Evolutionary conservation across 2,888 invertebrate species (phyloP), one percentile per base, ranked within the genome.

Genomic region (Furcula furcula): DNA sequence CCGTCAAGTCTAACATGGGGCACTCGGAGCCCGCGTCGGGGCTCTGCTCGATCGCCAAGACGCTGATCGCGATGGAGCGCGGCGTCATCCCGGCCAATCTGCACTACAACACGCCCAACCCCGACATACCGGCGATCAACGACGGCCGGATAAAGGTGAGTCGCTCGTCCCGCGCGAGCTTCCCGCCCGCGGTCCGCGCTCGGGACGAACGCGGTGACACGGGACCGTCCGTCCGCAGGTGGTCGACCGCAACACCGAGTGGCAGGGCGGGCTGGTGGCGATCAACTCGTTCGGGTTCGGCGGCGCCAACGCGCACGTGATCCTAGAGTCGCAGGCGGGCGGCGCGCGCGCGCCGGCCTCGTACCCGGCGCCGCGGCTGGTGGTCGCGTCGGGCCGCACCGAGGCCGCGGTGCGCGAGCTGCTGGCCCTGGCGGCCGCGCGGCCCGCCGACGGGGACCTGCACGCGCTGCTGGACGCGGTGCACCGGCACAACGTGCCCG

Each of bases 281-380:
- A 83, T 99, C 16, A 99, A 99, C 88, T 98, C 98, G 5, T 99
- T 99, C 80, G 99, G 99, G 10, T 99, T 99, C 84, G 99, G 99
- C 44, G 99, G 99, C 34, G 97, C 97, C 25, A 98, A 98, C 82
- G 97, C 96, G n/a, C 98, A 98, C 82, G 85, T 97, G 0, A 90
- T 98, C 53, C 90, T 98, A 7, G 93, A 94, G 70, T 94, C 96
- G 4, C 93, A 95, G 74, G 91, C 93, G 0, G 60, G 68, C 47
- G 52, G 39, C 46, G 93, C 93, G 66, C 92, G 25, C 18, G 4
- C 93, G 92, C 69, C 90, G 27, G 36, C 44, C 31, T 40, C 29
- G 82, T 91, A 7, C 72, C 29, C 31, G 7, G 36, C 52, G 57
- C 90, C 91, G 88, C 55, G 88, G 83, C 23, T 80, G 21, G 91